Conservation (phyloP, 92 coral and sea anemone species). For the Hydrozoanthus gracilis region DNA sequence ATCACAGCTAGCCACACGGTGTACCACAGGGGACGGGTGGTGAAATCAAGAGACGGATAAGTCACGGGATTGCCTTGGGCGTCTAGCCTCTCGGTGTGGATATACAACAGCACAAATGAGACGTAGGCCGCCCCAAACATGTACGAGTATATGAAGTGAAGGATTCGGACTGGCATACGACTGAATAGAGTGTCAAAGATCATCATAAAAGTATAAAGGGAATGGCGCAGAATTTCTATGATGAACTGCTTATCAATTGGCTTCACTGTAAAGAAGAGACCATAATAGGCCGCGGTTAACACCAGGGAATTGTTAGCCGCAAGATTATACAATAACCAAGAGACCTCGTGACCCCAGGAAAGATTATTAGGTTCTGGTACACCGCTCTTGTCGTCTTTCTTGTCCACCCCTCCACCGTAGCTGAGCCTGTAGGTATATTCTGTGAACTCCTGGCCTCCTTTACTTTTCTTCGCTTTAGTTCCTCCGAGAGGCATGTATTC, state of each 20-base stretch:
- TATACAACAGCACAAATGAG: conserved; percentile 65
- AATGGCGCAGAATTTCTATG: conserved; percentile 72
- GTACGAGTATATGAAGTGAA: conserved; percentile 84
- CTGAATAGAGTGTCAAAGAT: conserved; percentile 68
- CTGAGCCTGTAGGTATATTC: conserved; percentile 74
- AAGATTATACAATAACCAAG: conserved; percentile 77
- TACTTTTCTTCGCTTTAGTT: conserved; percentile 5
- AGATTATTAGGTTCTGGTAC: conserved; percentile 45
- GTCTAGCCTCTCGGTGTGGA: conserved; percentile 69
- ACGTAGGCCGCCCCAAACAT: conserved; percentile 77
- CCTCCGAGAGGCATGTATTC: conserved; percentile 32
- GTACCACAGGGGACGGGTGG: conserved; percentile 69
- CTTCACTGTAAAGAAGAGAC: conserved; percentile 66
- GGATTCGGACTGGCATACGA: conserved; percentile 74
- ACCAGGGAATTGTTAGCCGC: conserved; percentile 75
- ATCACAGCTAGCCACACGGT: conserved; percentile 80
- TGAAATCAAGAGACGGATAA: conserved; percentile 82
- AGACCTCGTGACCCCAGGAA: conserved; percentile 79
- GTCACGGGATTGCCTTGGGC: conserved; percentile 57
- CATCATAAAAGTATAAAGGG: conserved; percentile 65
- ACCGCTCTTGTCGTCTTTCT: conserved; percentile 25
- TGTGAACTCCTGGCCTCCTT: conserved; percentile 14
- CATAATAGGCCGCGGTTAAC: conserved; percentile 67
- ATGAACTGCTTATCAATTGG: conserved; percentile 53
- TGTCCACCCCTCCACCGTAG: conserved; percentile 59